Evolutionary conservation across 2,888 invertebrate species (phyloP), one percentile per base, ranked within the genome.

Genomic region (Orthosia gracilis): DNA sequence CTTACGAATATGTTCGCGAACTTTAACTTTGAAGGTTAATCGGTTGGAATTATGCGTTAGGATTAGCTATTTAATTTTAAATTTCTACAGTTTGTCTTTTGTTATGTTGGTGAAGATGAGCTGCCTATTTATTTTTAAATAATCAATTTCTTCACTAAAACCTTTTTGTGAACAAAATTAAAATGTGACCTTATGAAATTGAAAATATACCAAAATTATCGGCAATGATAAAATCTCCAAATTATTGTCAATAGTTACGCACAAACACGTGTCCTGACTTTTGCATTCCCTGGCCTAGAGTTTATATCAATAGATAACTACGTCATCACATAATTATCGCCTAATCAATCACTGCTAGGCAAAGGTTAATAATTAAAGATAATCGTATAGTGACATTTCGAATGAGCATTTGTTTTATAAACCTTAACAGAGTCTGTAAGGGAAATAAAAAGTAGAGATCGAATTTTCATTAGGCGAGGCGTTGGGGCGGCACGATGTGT

Each of bases 401-500:
- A 91, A 91, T 90, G 91, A 90, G 87, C 88, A 88, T 31, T 7
- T 91, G 80, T 80, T 85, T 90, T 88, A 88, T 91, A 90, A 80
- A 90, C 88, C 88, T 91, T 91, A 89, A 85, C 91, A 89, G 90
- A 85, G 84, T 85, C 80, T 89, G 88, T 88, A 88, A 84, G 86
- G 87, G 85, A 88, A 91, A 89, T 90, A 93, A 92, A 94, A 94
- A 94, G 93, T 92, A 94, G 89, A 93, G 94, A 95, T 94, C 90
- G 94, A 93, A 94, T 95, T 96, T 96, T 96, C 96, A 96, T 96
- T 96, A 96, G 94, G 91, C 91, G 94, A 95, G 94, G 96, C 95
- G 95, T 94, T 93, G 93, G 94, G 92, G 96, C 95, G 95, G 96
- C 94, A 94, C 96, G 92, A 88, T 91, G 91, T 92, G 92, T 92